Evolutionary conservation across 2,113 vertebrate species (phyloP).

Genomic region (Carettochelys insculpta): DNA sequence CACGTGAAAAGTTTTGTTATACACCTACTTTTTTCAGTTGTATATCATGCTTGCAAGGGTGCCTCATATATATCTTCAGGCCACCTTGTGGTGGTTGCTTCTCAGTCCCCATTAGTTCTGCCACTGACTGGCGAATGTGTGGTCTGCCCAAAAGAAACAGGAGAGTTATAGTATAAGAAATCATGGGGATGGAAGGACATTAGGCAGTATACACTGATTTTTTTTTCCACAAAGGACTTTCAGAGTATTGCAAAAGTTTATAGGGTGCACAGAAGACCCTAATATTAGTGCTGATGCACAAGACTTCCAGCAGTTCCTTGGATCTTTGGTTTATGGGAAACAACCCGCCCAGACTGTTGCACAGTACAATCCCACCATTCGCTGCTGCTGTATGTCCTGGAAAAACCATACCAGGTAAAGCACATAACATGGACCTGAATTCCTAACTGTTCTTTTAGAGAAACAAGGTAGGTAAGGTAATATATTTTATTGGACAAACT

Average conservation of each 20-base stretch:
- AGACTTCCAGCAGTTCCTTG: neutral
- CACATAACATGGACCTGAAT: neutral
- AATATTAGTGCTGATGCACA: neutral
- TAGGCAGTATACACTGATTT: neutral
- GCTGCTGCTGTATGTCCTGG: neutral
- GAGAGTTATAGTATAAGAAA: neutral
- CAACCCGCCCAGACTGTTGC: neutral
- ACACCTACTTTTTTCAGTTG: neutral
- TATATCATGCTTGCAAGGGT: neutral
- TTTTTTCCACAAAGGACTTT: neutral
- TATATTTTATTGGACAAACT: neutral
- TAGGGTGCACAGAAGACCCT: neutral
- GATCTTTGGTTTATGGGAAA: neutral
- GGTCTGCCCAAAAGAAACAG: neutral
- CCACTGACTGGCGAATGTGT: neutral
- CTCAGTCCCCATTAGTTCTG: neutral
- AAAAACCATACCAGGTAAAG: neutral
- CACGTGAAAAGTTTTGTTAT: neutral
- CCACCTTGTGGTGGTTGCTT: neutral
- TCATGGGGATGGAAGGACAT: neutral
- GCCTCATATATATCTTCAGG: neutral
- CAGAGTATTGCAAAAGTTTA: neutral
- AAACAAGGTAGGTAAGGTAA: neutral
- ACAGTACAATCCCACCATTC: neutral
- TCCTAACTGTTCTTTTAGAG: neutral